These are phyloP conservation scores for Platyscapa corneri DNA, from an alignment of 1,140 invertebrate species.

Conservation along the genomic window DNA sequence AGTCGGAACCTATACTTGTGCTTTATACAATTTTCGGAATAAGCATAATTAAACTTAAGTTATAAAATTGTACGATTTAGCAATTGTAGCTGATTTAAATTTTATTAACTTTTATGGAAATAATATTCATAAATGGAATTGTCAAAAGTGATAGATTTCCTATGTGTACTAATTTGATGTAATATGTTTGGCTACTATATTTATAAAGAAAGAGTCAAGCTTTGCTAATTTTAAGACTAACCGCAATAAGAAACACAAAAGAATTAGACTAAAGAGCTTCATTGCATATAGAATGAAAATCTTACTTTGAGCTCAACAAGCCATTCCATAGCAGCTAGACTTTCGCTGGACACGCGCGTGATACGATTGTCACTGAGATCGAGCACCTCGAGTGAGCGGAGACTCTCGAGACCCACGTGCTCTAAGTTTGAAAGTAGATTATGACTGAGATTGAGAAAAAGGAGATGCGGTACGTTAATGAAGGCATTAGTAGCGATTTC, in stretches of 20 bases:
- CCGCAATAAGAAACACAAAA: background rate
- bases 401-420: slow-evolving; percentile 81
- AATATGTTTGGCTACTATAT: too few species aligned
- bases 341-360: slow-evolving; percentile 79
- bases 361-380: slow-evolving; percentile 87
- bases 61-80: too few species aligned
- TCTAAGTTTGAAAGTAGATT: slow-evolving; percentile 84
- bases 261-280: too few species aligned
- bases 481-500: slow-evolving; percentile 86
- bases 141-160: too few species aligned
- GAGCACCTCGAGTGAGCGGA: slow-evolving; percentile 86
- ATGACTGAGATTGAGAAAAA: slow-evolving; percentile 88
- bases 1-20: too few species aligned
- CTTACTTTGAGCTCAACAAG: slow-evolving; percentile 85
- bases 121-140: too few species aligned
- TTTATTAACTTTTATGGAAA: too few species aligned
- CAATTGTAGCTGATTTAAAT: too few species aligned
- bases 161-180: too few species aligned
- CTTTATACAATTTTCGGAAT: too few species aligned
- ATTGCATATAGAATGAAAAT: background rate
- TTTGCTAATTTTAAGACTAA: background rate
- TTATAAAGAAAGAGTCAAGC: too few species aligned
- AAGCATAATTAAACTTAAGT: too few species aligned
- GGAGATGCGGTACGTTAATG: slow-evolving; percentile 82
- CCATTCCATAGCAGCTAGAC: slow-evolving; percentile 84